These are phyloP conservation scores for Rhabdomys dilectus DNA, from an alignment of 2,113 vertebrate genomes.

Conservation along the genomic window DNA sequence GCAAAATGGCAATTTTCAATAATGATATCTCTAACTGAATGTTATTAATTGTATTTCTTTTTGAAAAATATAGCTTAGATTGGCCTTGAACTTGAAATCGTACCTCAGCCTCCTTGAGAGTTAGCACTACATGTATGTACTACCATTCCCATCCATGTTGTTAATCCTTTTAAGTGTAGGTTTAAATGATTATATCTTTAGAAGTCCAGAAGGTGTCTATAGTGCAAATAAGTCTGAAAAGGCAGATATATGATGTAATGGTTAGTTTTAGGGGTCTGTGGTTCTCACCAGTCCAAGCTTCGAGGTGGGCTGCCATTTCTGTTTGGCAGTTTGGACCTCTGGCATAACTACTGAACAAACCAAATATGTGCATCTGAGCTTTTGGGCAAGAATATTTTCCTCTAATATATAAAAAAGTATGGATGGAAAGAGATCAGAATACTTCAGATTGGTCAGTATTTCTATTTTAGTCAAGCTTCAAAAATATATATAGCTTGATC, in stretches of 20 bases:
- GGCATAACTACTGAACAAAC: neutral
- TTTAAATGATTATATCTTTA: neutral
- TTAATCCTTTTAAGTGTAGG: neutral
- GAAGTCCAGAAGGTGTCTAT: neutral
- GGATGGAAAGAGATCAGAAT: neutral
- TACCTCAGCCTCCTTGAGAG: neutral
- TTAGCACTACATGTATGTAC: neutral
- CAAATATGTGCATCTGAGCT: neutral
- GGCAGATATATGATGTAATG: neutral
- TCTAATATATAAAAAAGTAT: conserved; percentile 17
- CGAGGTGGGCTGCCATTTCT: neutral
- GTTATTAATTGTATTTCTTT: neutral
- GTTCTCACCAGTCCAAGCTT: neutral
- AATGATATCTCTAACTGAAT: neutral
- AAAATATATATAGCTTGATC: no score
- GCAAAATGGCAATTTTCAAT: conserved; percentile 32
- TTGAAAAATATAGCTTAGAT: neutral
- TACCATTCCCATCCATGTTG: neutral
- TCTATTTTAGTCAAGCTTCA: no score
- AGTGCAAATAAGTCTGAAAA: neutral
- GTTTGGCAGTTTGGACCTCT: neutral
- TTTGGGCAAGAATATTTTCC: conserved; percentile 23
- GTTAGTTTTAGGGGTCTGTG: neutral
- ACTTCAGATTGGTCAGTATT: neutral
- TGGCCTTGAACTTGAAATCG: neutral